phyloP scores from a whole-genome alignment of 35 echinoderm and acorn worm genomes.

The Apostichopus californicus region DNA sequence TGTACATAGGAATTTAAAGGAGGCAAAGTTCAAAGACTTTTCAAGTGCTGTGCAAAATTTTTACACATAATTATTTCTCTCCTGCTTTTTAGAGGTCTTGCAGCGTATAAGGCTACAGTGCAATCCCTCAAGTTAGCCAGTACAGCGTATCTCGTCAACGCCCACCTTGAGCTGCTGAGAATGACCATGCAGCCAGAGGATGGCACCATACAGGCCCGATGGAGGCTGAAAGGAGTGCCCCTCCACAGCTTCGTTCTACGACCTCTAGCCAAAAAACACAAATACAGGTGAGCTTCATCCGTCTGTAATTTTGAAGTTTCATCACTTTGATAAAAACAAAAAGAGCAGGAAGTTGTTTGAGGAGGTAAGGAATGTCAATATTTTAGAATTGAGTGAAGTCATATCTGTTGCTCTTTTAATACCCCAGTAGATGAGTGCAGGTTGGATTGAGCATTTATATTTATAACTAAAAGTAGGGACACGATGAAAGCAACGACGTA shows the following conservation, averaged over 20 bases:
- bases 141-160: constrained; percentile 67
- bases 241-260: constrained; percentile 68
- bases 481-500: too few species aligned
- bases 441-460: too few species aligned
- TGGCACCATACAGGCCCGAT: constrained; percentile 76
- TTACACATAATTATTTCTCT: neutral
- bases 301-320: neutral
- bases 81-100: constrained; percentile 68
- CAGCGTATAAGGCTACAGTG: constrained; percentile 85
- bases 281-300: constrained; percentile 60
- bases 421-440: too few species aligned
- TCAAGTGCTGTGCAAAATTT: too few species aligned
- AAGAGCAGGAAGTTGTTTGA: too few species aligned
- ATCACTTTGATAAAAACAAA: neutral
- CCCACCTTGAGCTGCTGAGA: constrained; percentile 79
- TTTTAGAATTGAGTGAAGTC: too few species aligned
- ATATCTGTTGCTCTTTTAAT: too few species aligned
- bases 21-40: too few species aligned
- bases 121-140: constrained; percentile 85
- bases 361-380: too few species aligned
- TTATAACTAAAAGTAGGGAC: too few species aligned
- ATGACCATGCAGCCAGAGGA: constrained; percentile 78
- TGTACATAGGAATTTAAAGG: too few species aligned
- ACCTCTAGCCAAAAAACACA: constrained; percentile 68
- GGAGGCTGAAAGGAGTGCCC: constrained; percentile 84